phyloP scores from a whole-genome alignment of 2,113 vertebrate genomes.

The Proteles cristata region DNA sequence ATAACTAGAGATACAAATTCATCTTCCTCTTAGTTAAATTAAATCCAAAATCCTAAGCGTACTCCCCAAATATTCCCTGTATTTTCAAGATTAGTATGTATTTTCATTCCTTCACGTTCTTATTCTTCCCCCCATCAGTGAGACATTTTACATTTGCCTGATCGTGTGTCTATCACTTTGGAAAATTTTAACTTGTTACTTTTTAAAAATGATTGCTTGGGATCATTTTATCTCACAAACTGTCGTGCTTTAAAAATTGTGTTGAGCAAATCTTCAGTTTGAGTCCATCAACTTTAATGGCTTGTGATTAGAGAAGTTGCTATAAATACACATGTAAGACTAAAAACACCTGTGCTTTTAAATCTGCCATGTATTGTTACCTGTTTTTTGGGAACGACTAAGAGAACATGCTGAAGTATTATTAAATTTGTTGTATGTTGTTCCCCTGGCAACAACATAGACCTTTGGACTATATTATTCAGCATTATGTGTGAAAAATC shows the following conservation, averaged over 20 bases:
- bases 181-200: not conserved
- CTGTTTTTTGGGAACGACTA: constrained; percentile 2
- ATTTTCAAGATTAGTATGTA: not conserved
- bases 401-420: not conserved
- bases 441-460: not conserved
- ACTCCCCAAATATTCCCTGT: not conserved
- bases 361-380: not conserved
- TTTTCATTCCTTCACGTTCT: constrained; percentile 4
- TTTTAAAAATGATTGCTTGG: not conserved
- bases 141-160: not conserved
- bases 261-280: not conserved
- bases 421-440: not conserved
- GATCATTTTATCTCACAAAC: constrained; percentile 4
- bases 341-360: not conserved
- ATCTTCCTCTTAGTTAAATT: not conserved
- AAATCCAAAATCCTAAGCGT: not conserved
- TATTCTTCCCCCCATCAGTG: not conserved
- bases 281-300: not conserved
- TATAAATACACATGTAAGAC: not conserved
- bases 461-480: not conserved
- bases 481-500: not conserved
- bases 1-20: constrained; percentile 19
- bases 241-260: not conserved
- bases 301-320: not conserved
- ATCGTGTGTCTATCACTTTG: not conserved